These are phyloP conservation scores for Eurystomus gularis DNA, from an alignment of 2,113 vertebrate species.

Conservation along the genomic window DNA sequence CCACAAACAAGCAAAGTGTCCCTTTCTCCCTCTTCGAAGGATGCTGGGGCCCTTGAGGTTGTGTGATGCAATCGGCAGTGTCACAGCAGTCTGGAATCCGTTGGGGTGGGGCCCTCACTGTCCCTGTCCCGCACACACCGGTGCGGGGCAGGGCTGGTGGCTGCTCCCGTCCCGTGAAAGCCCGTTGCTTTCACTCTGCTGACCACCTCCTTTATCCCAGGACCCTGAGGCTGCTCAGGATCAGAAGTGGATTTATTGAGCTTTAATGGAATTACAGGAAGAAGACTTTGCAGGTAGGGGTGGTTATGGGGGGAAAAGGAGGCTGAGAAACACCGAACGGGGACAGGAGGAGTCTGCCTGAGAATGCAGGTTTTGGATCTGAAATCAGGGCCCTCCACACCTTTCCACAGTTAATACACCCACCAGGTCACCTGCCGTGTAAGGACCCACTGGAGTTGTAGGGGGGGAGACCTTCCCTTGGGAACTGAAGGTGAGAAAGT, in stretches of 20 bases:
- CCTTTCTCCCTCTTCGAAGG: background rate
- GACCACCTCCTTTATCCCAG: background rate
- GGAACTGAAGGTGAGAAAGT: constrained; percentile 48
- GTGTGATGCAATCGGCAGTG: background rate
- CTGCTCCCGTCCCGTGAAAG: background rate
- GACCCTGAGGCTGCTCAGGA: background rate
- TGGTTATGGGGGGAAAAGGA: background rate
- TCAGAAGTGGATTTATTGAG: background rate
- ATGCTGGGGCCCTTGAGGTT: rapidly evolving
- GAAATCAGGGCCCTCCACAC: background rate
- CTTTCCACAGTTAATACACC: background rate
- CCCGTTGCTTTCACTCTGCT: background rate
- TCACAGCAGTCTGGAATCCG: background rate
- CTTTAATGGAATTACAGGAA: background rate
- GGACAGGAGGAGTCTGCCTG: background rate
- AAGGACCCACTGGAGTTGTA: background rate
- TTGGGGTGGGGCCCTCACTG: rapidly evolving
- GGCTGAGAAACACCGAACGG: background rate
- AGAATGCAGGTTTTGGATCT: background rate
- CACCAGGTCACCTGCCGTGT: background rate
- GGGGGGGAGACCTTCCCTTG: background rate
- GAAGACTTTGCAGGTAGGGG: background rate
- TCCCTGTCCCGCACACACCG: background rate
- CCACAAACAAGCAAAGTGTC: background rate
- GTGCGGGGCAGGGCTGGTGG: background rate